These are phyloP conservation scores for Drosophila recens DNA, from an alignment of 2,888 invertebrate genomes.

Conservation along the genomic window DNA sequence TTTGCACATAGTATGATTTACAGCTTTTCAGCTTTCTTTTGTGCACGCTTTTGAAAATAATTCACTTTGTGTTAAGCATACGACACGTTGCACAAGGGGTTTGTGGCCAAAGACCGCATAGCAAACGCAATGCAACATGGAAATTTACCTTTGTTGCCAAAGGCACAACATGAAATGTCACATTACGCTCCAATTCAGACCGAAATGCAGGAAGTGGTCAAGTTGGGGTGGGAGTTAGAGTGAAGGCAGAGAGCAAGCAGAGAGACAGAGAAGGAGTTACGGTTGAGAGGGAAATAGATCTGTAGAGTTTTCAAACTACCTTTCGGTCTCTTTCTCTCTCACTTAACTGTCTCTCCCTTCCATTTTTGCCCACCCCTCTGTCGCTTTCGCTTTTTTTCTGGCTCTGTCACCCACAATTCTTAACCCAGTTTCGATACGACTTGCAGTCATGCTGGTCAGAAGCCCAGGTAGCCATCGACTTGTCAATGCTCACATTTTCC, in stretches of 20 bases:
- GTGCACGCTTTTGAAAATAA: slow-evolving; percentile 32
- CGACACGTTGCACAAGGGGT: slow-evolving; percentile 54
- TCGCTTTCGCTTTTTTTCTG: background rate
- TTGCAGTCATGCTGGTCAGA: slow-evolving; percentile 4
- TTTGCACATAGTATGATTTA: background rate
- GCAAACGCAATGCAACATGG: slow-evolving; percentile 33
- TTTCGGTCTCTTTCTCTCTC: background rate
- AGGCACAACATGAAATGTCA: slow-evolving; percentile 68
- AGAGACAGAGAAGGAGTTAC: background rate
- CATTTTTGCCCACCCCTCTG: background rate
- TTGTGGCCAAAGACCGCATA: slow-evolving; percentile 16
- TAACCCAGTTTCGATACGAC: slow-evolving; percentile 46
- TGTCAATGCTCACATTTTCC: slow-evolving; percentile 46
- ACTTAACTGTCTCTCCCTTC: background rate
- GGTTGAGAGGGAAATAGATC: background rate
- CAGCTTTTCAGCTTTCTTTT: background rate
- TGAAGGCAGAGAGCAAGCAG: too few relatives aligned
- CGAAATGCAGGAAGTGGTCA: slow-evolving; percentile 75
- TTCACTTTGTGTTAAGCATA: slow-evolving; percentile 63
- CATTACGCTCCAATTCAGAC: slow-evolving; percentile 77
- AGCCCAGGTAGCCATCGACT: slow-evolving; percentile 12
- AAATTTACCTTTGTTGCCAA: slow-evolving; percentile 43
- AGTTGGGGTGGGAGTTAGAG: slow-evolving; percentile 2
- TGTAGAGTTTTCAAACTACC: background rate
- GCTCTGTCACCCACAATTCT: slow-evolving; percentile 34